Percentiles rank a stretch among this genome's conserved stretches.
These are phyloP conservation scores for Platycheirus albimanus DNA, from an alignment of 2,888 invertebrate species.

Conservation along the genomic window DNA sequence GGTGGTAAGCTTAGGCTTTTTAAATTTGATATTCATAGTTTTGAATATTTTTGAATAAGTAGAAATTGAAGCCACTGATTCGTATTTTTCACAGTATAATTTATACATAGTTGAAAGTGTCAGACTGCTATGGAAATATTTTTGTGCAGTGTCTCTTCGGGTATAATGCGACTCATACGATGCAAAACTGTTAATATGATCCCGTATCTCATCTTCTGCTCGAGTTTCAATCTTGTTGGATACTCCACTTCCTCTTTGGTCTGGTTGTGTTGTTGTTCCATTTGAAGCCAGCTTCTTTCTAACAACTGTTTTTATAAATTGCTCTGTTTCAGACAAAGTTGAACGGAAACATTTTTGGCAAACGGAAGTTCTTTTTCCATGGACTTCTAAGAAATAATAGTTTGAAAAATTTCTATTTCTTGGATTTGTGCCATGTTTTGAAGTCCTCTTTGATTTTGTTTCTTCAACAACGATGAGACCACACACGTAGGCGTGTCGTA, in stretches of 20 bases:
- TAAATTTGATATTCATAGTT: conserved; percentile 67
- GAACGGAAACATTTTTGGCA: too few relatives aligned
- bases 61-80: conserved; percentile 21
- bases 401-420: too few relatives aligned
- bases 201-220: too few relatives aligned
- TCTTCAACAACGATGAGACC: too few relatives aligned
- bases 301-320: too few relatives aligned
- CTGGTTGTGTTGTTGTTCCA: neutral
- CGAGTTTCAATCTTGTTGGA: conserved; percentile 15
- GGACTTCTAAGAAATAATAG: too few relatives aligned
- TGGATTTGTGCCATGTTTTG: too few relatives aligned
- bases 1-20: conserved; percentile 61
- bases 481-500: too few relatives aligned
- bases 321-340: too few relatives aligned
- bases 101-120: conserved; percentile 12
- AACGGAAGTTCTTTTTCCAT: too few relatives aligned
- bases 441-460: too few relatives aligned
- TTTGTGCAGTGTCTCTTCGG: conserved; percentile 24
- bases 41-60: conserved; percentile 36
- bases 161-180: conserved; percentile 40
- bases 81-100: conserved; percentile 24
- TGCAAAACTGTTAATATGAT: too few relatives aligned
- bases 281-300: neutral
- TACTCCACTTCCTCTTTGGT: neutral
- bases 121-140: conserved; percentile 33